Percentiles rank a stretch among this genome's conserved stretches.
Conservation (phyloP, 2,113 vertebrate species). For the Trematomus loennbergii region DNA sequence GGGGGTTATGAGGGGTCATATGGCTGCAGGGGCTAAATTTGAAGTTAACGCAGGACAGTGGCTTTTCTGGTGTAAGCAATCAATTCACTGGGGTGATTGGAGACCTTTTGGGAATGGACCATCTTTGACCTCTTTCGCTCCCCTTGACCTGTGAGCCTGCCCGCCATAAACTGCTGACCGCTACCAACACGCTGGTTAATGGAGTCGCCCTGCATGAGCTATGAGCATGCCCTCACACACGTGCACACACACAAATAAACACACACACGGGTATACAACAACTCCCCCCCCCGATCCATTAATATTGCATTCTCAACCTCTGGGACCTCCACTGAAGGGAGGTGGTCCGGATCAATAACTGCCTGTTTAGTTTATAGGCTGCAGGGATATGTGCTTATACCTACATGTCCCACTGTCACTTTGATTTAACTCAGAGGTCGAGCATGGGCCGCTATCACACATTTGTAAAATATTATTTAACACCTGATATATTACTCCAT, state of each 20-base stretch:
- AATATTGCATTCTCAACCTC: constrained; percentile 75
- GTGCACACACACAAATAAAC: constrained; percentile 38
- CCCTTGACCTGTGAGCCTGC: constrained; percentile 74
- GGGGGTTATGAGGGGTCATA: background rate
- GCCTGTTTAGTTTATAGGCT: constrained; percentile 84
- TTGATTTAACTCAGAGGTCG: constrained; percentile 81
- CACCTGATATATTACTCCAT: constrained; percentile 70
- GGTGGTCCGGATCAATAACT: constrained; percentile 81
- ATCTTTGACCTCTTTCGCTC: constrained; percentile 75
- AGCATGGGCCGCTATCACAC: constrained; percentile 66
- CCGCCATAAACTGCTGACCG: constrained; percentile 78
- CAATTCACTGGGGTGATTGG: constrained; percentile 75
- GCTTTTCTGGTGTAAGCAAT: constrained; percentile 80
- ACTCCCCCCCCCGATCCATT: constrained; percentile 65
- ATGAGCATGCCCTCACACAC: constrained; percentile 32
- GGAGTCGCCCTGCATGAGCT: constrained; percentile 59
- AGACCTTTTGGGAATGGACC: constrained; percentile 69
- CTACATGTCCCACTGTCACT: constrained; percentile 65
- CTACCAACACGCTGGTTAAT: constrained; percentile 55
- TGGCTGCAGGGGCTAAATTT: constrained; percentile 58
- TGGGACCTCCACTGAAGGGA: constrained; percentile 63
- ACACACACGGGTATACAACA: constrained; percentile 39
- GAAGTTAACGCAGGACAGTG: constrained; percentile 61
- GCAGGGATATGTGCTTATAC: constrained; percentile 65
- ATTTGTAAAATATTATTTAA: constrained; percentile 82